Evolutionary conservation across 92 coral and sea anemone species (phyloP).

Genomic region (Hydrozoanthus gracilis): DNA sequence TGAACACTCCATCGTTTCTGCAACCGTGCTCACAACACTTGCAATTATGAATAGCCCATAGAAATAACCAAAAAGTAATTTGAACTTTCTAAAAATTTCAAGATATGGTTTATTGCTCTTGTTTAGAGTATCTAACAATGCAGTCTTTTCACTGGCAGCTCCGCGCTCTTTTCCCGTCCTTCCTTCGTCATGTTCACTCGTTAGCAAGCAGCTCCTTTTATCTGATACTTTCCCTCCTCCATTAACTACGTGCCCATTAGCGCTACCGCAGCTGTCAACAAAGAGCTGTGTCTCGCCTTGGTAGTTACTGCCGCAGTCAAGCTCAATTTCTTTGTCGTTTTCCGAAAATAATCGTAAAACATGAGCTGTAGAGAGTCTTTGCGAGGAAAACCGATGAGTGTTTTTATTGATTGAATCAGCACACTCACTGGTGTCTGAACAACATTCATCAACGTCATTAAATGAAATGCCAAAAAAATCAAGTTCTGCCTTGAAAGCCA

Average conservation of each 20-base stretch:
- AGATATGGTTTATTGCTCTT: background rate
- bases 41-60: slow-evolving; percentile 78
- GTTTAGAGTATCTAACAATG: background rate
- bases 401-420: slow-evolving; percentile 44
- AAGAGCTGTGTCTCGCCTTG: background rate
- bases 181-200: background rate
- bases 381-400: slow-evolving; percentile 37
- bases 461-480: slow-evolving; percentile 89
- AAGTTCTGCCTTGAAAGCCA: slow-evolving; percentile 85
- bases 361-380: slow-evolving; percentile 40
- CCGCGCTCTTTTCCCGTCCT: background rate
- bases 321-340: background rate
- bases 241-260: background rate
- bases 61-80: slow-evolving; percentile 28
- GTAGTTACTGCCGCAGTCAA: background rate
- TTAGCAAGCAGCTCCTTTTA: background rate
- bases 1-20: slow-evolving; percentile 82
- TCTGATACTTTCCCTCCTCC: background rate
- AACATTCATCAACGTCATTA: slow-evolving; percentile 75
- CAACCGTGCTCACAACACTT: slow-evolving; percentile 75
- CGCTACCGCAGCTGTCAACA: background rate
- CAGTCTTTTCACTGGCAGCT: background rate
- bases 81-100: background rate
- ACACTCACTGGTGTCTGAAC: slow-evolving; percentile 54
- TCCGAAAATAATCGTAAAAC: slow-evolving; percentile 39